Conservation (phyloP, 2,113 vertebrate genomes). For the Crotalus tigris region DNA sequence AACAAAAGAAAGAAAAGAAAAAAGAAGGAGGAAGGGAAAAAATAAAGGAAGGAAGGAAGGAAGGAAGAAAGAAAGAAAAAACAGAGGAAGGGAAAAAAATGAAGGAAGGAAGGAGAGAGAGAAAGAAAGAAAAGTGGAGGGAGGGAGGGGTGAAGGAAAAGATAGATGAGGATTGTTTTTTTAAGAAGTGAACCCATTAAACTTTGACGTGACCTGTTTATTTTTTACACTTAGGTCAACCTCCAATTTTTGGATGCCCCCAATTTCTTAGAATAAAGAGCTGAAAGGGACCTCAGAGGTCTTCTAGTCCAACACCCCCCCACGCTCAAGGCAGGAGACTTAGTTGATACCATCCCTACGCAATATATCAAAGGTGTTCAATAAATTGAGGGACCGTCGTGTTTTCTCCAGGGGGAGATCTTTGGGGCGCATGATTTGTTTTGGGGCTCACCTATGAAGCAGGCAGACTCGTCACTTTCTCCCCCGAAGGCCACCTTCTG, state of each 20-base stretch:
- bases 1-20: too few relatives aligned
- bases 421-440: too few relatives aligned
- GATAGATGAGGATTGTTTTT: background rate
- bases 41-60: too few relatives aligned
- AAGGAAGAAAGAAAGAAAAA: too few relatives aligned
- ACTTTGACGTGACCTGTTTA: background rate
- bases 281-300: background rate
- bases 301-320: background rate
- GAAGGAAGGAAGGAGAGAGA: too few relatives aligned
- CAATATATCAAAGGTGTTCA: background rate
- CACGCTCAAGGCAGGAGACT: too few relatives aligned
- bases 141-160: background rate
- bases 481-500: conserved; percentile 83
- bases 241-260: background rate
- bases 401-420: background rate
- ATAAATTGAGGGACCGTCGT: background rate
- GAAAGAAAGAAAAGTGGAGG: too few relatives aligned
- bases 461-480: conserved; percentile 77
- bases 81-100: too few relatives aligned
- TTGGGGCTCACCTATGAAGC: conserved; percentile 81
- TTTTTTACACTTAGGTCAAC: background rate
- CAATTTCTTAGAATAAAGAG: background rate
- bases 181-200: background rate
- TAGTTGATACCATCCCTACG: background rate
- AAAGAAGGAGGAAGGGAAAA: too few relatives aligned